Evolutionary conservation across 1,140 invertebrate species (phyloP), one percentile per base, ranked within the genome.

Genomic region (Drosophila prosaltans): DNA sequence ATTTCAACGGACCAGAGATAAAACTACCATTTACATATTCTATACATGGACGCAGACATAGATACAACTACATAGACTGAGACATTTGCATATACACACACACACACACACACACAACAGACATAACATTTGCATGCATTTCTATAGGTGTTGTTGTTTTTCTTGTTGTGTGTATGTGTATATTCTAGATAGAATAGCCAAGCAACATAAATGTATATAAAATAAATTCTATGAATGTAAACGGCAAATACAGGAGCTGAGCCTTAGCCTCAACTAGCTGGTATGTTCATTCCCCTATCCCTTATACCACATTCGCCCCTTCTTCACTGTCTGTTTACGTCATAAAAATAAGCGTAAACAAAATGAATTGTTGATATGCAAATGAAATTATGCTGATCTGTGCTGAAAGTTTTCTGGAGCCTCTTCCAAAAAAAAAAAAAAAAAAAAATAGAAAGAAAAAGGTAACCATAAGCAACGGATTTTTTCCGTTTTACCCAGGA

Each of bases 311-410:
- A 2, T 8, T 4, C 28, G n/a, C 26, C n/a, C 43, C 32, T 39
- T 24, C 16, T 60, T 65, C 45, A 10, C 21, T 51, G 45, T 26
- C 45, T 78, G 77, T 79, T 78, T 79, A 59, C 65, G 75, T 79
- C 77, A 79, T 79, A 79, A 79, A 79, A 79, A 78, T 78, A 79
- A 79, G 78, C 77, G 75, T 69, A 79, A 79, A 79, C 75, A 79
- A 77, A 78, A 78, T 59, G 76, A 78, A 79, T 79, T 79, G 77
- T 79, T 79, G 77, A 79, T 79, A 79, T 79, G 77, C 77, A 79
- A 79, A 79, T 79, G 69, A 79, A 78, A 78, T 79, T 79, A 79
- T 79, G 77, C 75, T 79, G 77, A 79, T 79, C 77, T 79, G 65
- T 54, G 76, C 70, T 40, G 74, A 72, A 75, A 59, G 32, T 59